Evolutionary conservation across 2,113 vertebrate genomes (phyloP).

Genomic region (Rhea americana): DNA sequence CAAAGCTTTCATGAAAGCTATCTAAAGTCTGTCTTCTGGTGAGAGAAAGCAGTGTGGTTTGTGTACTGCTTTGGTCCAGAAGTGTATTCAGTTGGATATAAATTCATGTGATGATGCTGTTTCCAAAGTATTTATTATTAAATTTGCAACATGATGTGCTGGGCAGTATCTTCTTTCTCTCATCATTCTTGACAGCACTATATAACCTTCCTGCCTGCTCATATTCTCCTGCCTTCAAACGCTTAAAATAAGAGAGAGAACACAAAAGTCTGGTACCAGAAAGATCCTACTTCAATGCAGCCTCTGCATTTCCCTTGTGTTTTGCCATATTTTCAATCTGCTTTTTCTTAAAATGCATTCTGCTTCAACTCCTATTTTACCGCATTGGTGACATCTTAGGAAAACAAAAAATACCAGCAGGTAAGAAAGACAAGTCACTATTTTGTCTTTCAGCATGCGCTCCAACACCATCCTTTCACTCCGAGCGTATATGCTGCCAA

Average conservation of each 20-base stretch:
- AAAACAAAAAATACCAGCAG: not conserved
- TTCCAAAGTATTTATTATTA: not conserved
- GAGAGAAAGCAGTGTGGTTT: not conserved
- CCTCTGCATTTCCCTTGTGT: no score
- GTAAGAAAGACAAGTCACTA: not conserved
- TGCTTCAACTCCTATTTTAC: not conserved
- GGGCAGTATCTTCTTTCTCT: not conserved
- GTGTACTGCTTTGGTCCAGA: not conserved
- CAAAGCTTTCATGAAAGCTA: not conserved
- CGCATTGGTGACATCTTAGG: rapidly evolving
- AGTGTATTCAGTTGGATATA: not conserved
- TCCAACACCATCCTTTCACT: not conserved
- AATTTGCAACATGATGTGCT: rapidly evolving
- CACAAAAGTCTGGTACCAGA: not conserved
- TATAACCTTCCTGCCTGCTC: not conserved
- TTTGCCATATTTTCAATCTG: no score
- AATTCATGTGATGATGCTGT: not conserved
- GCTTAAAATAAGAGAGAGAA: not conserved
- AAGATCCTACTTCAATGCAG: not conserved
- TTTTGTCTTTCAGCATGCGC: not conserved
- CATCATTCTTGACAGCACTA: not conserved
- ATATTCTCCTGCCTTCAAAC: not conserved
- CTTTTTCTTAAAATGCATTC: not conserved
- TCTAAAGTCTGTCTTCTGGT: not conserved
- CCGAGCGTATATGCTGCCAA: not conserved